Evolutionary conservation across 2,888 invertebrate genomes (phyloP), one percentile per base, ranked within the genome.

Genomic region (Zeuzera pyrina): DNA sequence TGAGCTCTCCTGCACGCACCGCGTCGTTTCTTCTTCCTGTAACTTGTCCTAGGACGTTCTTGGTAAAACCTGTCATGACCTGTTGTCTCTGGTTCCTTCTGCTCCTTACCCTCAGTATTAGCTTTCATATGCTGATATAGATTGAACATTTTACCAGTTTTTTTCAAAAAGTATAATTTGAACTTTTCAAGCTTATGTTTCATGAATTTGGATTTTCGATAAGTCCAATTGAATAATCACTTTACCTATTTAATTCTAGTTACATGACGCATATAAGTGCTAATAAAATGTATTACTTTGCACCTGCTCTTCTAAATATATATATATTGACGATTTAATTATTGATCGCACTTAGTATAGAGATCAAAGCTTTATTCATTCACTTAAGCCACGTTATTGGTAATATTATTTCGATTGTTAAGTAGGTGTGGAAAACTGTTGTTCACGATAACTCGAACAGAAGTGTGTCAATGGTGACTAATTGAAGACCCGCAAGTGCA

Each of bases 51-150:
- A 0, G 87, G 84, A 1, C 91, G 56, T 35, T 89, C 88, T 56
- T 91, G 90, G 51, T 91, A 92, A 61, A 92, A 93, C 47, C 92
- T 84, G 53, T 93, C 93, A 52, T 93, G 93, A 0, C 93, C 93
- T 4, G 92, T 93, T 2, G 90, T 88, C 52, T 89, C 88, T 0
- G 84, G 65, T 43, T 76, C 85, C 40, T 71, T 86, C 43, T 61
- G 74, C 14, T 83, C 85, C 47, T 77, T 87, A 50, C 61, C 74
- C 3, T 77, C 83, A 10, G 86, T 85, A 13, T 85, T 86, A 11
- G 86, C 86, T 49, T 88, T 86, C 69, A 91, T 87, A 41, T 85
- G 89, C 51, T 91, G 89, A 52, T 92, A 91, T 38, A 93, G 71
- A 51, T 91, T 92, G 62, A 93, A 93, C 92, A 93, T 92, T 45